Base-by-base conservation (phyloP, 1,140 invertebrate genomes). In the Chymomyza costata region DNA sequence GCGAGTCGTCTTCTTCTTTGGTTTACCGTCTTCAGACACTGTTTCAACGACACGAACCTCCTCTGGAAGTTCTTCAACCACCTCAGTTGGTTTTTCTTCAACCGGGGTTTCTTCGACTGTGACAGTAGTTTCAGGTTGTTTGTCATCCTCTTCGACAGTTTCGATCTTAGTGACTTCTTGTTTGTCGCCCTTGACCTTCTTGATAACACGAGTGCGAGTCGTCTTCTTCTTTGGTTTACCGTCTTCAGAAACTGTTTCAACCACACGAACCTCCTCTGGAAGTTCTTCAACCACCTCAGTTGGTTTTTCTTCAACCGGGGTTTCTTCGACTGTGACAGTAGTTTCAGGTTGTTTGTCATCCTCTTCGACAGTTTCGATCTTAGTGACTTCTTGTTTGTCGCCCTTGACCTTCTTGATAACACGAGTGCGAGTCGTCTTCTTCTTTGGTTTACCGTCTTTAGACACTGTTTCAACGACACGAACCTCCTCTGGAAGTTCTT, bases 361-460 rank as follows among this genome's bases (percentile, higher is more conserved):
- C 62, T 87, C 82, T 66, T 86, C 82, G 7, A 85, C 62, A 1
- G 83, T 86, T 6, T 86, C 73, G 38, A 85, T 82, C 43, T 80
- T 65, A 10, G 65, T 85, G 11, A 82, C 62, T 57, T 82, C 65
- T 65, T 86, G 67, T 25, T 76, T 69, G 1, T 61, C 59, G 11
- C 70, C 81, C 11, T 65, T 78, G 28, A 70, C 63, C 48, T 69
- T 84, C 47, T 78, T 65, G 45, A 68, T 73, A 0, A 68, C 54
- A 10, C 62, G 58, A 34, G 80, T 78, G 41, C 57, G 80, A 0
- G 48, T 60, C 6, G 60, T 66, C 7, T 51, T 50, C 18, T 47
- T 46, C 15, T 43, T 54, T 0, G 28, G 38, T 18, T 21, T 30
- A 6, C 35, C 35, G 10, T 38, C 35, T 38, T 38, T 14, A 15